Conservation (phyloP, 1,140 invertebrate genomes). For the Lepidurus couesii region DNA sequence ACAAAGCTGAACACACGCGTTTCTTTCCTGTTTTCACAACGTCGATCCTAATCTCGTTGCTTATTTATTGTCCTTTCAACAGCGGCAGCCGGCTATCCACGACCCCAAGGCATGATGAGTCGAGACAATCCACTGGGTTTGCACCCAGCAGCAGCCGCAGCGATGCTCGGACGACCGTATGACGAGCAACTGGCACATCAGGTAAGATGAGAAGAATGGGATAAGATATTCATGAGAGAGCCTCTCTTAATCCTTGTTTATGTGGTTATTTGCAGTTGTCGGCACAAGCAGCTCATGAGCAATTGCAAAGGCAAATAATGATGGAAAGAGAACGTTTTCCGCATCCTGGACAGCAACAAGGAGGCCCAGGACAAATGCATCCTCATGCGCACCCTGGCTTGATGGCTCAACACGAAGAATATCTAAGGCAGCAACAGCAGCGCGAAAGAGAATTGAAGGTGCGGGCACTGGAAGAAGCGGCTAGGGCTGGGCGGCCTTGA, state of each 20-base stretch:
- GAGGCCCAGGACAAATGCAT: constrained; percentile 26
- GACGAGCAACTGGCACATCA: constrained; percentile 76
- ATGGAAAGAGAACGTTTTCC: constrained; percentile 69
- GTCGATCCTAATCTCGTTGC: constrained; percentile 34
- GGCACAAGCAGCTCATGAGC: constrained; percentile 69
- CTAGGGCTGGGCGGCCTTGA: constrained; percentile 52
- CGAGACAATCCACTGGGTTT: constrained; percentile 52
- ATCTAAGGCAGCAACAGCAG: constrained; percentile 64
- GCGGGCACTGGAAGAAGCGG: constrained; percentile 74
- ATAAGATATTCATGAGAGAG: neutral
- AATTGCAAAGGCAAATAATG: constrained; percentile 70
- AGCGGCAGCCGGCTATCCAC: constrained; percentile 55
- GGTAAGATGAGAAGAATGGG: constrained; percentile 44
- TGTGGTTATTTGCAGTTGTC: constrained; percentile 42
- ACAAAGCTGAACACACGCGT: too few relatives aligned
- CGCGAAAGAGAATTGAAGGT: constrained; percentile 76
- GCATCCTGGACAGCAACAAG: constrained; percentile 44
- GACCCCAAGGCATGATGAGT: constrained; percentile 52
- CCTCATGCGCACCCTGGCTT: constrained; percentile 45
- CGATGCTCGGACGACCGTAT: constrained; percentile 66
- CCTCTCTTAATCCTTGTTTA: constrained; percentile 22
- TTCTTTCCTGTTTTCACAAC: neutral
- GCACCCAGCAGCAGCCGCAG: constrained; percentile 64
- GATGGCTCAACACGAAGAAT: constrained; percentile 68
- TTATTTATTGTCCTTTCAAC: constrained; percentile 44